A percentile compares a stretch with the other conserved stretches of the same genome.
Evolutionary conservation across 1,140 invertebrate genomes (phyloP).

Genomic region (Tetramorium alpestre): DNA sequence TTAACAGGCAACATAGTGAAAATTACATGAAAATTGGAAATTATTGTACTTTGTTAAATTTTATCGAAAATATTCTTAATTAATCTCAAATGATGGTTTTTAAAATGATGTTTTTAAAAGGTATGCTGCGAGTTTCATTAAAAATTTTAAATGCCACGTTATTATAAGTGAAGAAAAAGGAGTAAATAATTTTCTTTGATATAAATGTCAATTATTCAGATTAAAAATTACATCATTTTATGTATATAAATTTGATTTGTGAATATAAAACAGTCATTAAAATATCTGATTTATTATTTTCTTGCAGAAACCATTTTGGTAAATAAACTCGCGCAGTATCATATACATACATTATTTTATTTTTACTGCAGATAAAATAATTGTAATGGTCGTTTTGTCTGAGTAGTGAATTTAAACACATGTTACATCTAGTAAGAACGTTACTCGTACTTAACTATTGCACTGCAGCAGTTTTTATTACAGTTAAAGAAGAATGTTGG

Average conservation of each 20-base stretch:
- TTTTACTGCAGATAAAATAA: not conserved
- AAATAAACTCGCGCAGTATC: not conserved
- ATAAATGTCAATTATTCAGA: not conserved
- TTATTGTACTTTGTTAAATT: not conserved
- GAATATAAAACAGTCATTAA: not conserved
- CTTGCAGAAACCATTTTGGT: not conserved
- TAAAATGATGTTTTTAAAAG: not conserved
- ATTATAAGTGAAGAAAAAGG: not conserved
- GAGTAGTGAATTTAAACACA: not conserved
- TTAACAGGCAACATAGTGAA: not conserved
- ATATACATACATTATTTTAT: not conserved
- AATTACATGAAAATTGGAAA: not conserved
- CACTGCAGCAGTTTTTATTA: not conserved
- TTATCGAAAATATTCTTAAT: not conserved
- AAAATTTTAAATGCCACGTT: not conserved
- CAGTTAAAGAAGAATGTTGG: not conserved
- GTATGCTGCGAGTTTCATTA: not conserved
- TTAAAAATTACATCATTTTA: not conserved
- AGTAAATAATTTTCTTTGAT: not conserved
- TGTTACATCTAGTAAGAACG: not conserved
- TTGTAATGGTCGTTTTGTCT: not conserved
- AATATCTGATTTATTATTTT: not conserved
- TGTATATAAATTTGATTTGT: not conserved
- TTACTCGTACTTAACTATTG: conserved; percentile 14
- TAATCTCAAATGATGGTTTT: not conserved